These are phyloP conservation scores for Picus viridis DNA, from an alignment of 2,797 vertebrate species.

Conservation along the genomic window DNA sequence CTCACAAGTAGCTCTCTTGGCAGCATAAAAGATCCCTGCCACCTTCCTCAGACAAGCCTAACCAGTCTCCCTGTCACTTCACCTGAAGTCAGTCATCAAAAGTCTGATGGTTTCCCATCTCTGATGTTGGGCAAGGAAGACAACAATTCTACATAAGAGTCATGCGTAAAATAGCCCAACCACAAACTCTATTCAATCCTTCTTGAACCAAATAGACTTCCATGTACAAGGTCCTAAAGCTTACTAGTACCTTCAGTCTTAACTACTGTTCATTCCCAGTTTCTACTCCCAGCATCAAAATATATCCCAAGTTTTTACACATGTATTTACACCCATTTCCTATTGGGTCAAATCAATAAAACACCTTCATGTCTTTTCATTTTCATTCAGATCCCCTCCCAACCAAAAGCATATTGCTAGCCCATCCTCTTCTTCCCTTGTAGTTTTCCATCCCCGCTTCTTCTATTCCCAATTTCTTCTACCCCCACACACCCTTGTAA, in stretches of 20 bases:
- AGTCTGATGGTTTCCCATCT: not conserved
- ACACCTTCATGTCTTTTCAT: not conserved
- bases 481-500: conserved; percentile 56
- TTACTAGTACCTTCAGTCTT: not conserved
- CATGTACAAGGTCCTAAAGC: not conserved
- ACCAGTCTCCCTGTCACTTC: not conserved
- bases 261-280: not conserved
- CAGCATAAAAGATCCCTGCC: not conserved
- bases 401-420: not conserved
- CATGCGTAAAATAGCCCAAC: not conserved
- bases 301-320: not conserved
- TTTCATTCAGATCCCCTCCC: not conserved
- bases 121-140: not conserved
- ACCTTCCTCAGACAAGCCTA: not conserved
- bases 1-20: not conserved
- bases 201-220: not conserved
- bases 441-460: not conserved
- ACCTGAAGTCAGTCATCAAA: not conserved
- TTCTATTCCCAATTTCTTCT: conserved; percentile 5
- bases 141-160: not conserved
- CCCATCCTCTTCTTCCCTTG: not conserved
- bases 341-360: not conserved
- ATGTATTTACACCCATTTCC: not conserved
- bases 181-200: not conserved
- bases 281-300: not conserved